Conservation (phyloP, 2,797 vertebrate species). For the Choloepus didactylus region DNA sequence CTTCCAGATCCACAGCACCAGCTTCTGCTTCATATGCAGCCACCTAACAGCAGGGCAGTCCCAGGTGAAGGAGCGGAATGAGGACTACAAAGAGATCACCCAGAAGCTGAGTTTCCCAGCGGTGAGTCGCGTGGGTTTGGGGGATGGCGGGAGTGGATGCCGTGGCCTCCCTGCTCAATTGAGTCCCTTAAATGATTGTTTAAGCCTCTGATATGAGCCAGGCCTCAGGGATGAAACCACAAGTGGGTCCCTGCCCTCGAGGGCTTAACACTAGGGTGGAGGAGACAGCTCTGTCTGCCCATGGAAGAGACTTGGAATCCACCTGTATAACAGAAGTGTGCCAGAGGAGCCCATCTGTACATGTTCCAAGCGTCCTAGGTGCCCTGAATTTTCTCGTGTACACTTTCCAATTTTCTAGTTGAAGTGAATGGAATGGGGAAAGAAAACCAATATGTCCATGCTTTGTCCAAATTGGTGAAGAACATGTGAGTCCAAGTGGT, state of each 20-base stretch:
- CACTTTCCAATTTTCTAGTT: not conserved
- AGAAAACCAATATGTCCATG: accelerated
- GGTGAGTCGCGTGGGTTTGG: conserved; percentile 82
- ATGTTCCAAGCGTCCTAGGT: not conserved
- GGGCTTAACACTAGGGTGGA: accelerated
- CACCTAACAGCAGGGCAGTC: conserved; percentile 91
- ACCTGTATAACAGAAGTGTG: accelerated
- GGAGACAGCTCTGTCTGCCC: not conserved
- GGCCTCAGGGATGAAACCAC: accelerated
- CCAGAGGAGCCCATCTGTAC: accelerated
- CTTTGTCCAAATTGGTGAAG: not conserved
- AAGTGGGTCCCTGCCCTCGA: not conserved
- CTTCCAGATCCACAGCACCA: conserved; percentile 90
- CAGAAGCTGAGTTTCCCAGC: conserved; percentile 91
- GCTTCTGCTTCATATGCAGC: conserved; percentile 91
- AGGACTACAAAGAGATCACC: conserved; percentile 91
- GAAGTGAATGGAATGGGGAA: not conserved
- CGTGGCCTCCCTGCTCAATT: accelerated
- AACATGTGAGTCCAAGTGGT: not conserved
- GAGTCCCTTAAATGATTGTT: accelerated
- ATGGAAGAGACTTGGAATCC: accelerated
- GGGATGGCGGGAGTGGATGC: not conserved
- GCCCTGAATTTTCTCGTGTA: accelerated
- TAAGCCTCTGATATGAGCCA: accelerated
- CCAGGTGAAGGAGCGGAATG: conserved; percentile 91